These are phyloP conservation scores for Pristis pectinata DNA, from an alignment of 2,797 vertebrate genomes.

Conservation along the genomic window DNA sequence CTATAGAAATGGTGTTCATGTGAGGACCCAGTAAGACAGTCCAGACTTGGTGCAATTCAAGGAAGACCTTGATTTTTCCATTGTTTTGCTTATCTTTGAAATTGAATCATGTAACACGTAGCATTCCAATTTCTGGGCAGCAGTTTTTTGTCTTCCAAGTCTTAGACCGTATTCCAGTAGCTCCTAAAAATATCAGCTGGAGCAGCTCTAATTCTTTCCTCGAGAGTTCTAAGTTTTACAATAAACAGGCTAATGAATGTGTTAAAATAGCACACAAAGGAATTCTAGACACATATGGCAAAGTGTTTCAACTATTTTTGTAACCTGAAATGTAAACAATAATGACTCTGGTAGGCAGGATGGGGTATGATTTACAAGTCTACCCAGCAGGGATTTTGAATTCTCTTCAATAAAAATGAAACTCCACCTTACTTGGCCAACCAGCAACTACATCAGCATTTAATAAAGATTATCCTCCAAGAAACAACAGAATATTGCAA, in stretches of 20 bases:
- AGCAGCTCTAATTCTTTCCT: background rate
- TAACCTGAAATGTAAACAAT: background rate
- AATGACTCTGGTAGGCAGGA: background rate
- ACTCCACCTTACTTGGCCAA: slow-evolving; percentile 10
- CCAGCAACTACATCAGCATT: background rate
- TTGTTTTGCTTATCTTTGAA: too few relatives aligned
- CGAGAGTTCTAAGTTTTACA: background rate
- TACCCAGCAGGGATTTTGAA: background rate
- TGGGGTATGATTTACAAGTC: background rate
- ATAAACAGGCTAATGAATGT: background rate
- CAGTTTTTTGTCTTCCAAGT: background rate
- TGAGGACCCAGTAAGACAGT: too few relatives aligned
- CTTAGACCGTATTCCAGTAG: background rate
- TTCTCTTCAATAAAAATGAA: background rate
- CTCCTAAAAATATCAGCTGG: background rate
- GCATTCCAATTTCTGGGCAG: too few relatives aligned
- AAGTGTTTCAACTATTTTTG: slow-evolving; percentile 19
- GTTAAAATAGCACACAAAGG: background rate
- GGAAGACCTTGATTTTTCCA: too few relatives aligned
- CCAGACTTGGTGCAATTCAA: too few relatives aligned
- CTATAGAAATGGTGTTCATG: too few relatives aligned
- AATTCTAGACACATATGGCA: background rate
- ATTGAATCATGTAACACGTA: too few relatives aligned
- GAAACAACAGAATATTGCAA: background rate
- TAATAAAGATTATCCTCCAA: background rate